Percentiles rank a stretch among this genome's conserved stretches.
Evolutionary conservation across 23 tunicate species (phyloP).

Genomic region (Oikopleura dioica): DNA sequence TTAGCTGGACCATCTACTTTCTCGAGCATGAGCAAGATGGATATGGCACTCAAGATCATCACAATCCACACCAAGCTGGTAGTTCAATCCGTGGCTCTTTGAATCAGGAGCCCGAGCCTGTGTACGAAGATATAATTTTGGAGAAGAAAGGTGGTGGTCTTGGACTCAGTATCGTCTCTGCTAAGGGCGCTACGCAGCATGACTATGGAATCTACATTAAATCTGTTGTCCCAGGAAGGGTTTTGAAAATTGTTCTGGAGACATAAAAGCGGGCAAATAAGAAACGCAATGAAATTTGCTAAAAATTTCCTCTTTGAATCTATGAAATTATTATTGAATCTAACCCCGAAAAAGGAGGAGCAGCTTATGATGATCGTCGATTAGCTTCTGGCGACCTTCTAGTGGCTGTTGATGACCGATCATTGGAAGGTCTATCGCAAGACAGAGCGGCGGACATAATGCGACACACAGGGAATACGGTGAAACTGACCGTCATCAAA

Average conservation of each 20-base stretch:
- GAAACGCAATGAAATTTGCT: too few relatives aligned
- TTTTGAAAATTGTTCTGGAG: conserved; percentile 55
- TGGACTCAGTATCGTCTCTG: conserved; percentile 81
- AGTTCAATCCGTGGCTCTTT: neutral
- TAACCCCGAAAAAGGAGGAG: too few relatives aligned
- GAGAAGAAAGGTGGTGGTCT: conserved; percentile 58
- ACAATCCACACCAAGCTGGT: neutral
- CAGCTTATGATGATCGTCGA: conserved; percentile 50
- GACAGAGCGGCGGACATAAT: conserved; percentile 67
- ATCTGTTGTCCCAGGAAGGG: conserved; percentile 61
- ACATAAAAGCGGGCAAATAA: too few relatives aligned
- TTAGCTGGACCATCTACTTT: conserved; percentile 46
- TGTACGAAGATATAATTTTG: conserved; percentile 19
- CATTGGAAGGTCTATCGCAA: conserved; percentile 48
- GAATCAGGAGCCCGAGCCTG: conserved; percentile 18
- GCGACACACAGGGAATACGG: conserved; percentile 41
- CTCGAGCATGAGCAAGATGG: conserved; percentile 12
- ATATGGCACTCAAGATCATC: conserved; percentile 8
- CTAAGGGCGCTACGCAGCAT: conserved; percentile 40
- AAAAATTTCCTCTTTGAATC: too few relatives aligned
- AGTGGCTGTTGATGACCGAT: conserved; percentile 49
- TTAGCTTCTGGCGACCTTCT: conserved; percentile 60
- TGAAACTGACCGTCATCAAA: conserved; percentile 40
- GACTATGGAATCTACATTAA: conserved; percentile 53
- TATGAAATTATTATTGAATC: too few relatives aligned